phyloP scores from a whole-genome alignment of 2,888 invertebrate species.

The Euzetes globulus region DNA sequence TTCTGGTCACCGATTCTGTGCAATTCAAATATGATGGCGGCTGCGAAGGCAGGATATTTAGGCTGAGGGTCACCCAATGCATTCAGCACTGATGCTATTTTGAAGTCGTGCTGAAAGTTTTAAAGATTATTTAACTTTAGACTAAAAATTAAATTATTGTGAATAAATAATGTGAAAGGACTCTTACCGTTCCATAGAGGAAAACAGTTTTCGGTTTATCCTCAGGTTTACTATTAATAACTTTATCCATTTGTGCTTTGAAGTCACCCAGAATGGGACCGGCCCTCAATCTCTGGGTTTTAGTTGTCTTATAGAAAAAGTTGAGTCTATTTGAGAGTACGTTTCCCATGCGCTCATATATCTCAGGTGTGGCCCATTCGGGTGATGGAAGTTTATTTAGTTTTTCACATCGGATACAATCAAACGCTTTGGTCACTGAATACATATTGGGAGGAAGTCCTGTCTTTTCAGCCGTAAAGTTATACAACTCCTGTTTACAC shows the following conservation, averaged over 20 bases:
- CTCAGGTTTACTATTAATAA: not conserved
- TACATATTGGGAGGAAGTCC: slow-evolving; percentile 8
- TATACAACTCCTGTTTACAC: slow-evolving; percentile 18
- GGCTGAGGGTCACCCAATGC: slow-evolving; percentile 16
- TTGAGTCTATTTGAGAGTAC: slow-evolving; percentile 12
- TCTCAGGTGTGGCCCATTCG: slow-evolving; percentile 15
- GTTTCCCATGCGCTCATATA: slow-evolving; percentile 25
- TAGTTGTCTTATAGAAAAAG: slow-evolving; percentile 11
- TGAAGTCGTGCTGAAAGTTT: slow-evolving; percentile 27
- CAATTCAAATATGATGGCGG: slow-evolving; percentile 25
- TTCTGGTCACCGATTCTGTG: not conserved
- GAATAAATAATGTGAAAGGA: too few species aligned
- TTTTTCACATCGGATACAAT: slow-evolving; percentile 28
- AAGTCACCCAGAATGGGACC: slow-evolving; percentile 11
- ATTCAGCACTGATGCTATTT: not conserved
- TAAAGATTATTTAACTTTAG: too few species aligned
- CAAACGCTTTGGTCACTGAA: slow-evolving; percentile 26
- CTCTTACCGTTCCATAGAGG: slow-evolving; percentile 16
- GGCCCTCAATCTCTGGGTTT: slow-evolving; percentile 16
- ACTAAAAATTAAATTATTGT: too few species aligned
- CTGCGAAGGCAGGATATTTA: slow-evolving; percentile 28
- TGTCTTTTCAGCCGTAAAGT: slow-evolving; percentile 18
- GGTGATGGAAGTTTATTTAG: slow-evolving; percentile 5
- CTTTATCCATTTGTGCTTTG: not conserved
- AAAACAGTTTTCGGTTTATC: not conserved